A percentile compares a stretch with the other conserved stretches of the same genome.
These are phyloP conservation scores for Aldabrachelys gigantea DNA, from an alignment of 2,113 vertebrate genomes.

Conservation along the genomic window DNA sequence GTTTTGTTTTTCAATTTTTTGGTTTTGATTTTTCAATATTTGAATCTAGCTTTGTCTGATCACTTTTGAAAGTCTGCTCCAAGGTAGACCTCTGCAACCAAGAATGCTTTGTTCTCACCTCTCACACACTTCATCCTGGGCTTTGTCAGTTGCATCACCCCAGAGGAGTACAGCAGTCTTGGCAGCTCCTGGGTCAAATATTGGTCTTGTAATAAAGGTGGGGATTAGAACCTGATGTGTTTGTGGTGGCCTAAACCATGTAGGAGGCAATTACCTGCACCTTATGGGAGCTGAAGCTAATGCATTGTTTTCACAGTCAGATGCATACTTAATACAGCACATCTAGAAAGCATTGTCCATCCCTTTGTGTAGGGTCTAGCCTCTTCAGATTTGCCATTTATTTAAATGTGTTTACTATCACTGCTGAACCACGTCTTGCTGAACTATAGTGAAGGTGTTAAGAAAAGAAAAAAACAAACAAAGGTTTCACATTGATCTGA, in stretches of 20 bases:
- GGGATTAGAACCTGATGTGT: background rate
- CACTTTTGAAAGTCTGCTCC: background rate
- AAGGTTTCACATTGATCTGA: background rate
- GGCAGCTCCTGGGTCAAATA: background rate
- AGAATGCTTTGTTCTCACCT: background rate
- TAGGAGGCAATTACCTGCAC: background rate
- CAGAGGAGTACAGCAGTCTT: background rate
- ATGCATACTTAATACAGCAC: background rate
- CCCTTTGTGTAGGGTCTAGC: background rate
- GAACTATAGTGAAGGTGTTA: background rate
- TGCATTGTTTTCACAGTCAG: background rate
- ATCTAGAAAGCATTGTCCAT: fast-evolving
- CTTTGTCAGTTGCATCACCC: background rate
- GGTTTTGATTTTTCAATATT: background rate
- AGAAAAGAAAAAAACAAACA: background rate
- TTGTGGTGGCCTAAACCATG: background rate
- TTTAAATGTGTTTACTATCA: constrained; percentile 2
- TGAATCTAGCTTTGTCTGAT: background rate
- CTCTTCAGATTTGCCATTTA: constrained; percentile 5
- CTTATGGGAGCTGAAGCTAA: background rate
- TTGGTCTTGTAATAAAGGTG: background rate
- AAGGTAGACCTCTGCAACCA: background rate
- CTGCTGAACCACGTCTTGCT: background rate
- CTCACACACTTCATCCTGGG: background rate
- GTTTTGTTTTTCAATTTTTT: background rate